These are phyloP conservation scores for Hirudinaria manillensis DNA, from an alignment of 2,888 invertebrate genomes.

Conservation along the genomic window DNA sequence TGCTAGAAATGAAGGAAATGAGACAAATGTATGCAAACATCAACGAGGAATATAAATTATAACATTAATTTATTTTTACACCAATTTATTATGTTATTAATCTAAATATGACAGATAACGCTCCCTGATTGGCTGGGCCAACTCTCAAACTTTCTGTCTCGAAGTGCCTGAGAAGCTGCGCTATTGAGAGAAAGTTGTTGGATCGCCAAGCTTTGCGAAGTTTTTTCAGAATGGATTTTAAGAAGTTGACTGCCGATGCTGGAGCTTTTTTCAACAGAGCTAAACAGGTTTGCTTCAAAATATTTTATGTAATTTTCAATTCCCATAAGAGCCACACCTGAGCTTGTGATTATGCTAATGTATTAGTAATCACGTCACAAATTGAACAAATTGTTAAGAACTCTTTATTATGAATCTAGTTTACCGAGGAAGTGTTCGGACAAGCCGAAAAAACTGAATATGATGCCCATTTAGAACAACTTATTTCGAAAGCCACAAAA, in stretches of 20 bases:
- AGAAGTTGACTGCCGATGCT: conserved; percentile 78
- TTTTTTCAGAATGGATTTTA: conserved; percentile 50
- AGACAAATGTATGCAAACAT: too few species aligned
- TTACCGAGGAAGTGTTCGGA: conserved; percentile 84
- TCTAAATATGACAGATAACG: neutral
- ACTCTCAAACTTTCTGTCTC: too few species aligned
- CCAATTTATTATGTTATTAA: neutral
- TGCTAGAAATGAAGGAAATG: too few species aligned
- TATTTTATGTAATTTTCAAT: neutral
- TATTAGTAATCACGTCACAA: neutral
- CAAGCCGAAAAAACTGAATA: conserved; percentile 78
- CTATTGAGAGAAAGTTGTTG: neutral
- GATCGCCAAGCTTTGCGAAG: neutral
- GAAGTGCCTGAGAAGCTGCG: too few species aligned
- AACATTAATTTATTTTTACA: too few species aligned
- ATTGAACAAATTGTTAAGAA: neutral
- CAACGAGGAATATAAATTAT: too few species aligned
- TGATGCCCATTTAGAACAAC: conserved; percentile 80
- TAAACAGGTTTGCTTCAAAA: conserved; percentile 66
- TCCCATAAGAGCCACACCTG: neutral
- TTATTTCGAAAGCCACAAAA: conserved; percentile 74
- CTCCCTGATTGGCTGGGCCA: neutral
- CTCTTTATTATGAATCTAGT: conserved; percentile 57
- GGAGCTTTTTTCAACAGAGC: conserved; percentile 73
- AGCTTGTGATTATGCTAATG: too few species aligned